These are phyloP conservation scores for Deilephila porcellus DNA, from an alignment of 2,888 invertebrate species.

Conservation along the genomic window DNA sequence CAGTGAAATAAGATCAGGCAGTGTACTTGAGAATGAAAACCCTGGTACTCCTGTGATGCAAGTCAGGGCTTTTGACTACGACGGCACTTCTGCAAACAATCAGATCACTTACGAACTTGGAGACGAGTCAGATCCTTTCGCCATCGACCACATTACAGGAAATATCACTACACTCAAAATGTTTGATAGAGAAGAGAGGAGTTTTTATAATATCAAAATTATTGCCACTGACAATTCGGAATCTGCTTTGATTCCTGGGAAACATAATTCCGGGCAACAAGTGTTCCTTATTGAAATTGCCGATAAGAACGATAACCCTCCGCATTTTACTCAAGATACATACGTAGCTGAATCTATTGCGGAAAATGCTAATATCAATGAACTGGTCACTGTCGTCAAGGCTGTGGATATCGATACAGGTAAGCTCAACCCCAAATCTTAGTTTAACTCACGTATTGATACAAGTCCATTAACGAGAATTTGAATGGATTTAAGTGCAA, in stretches of 20 bases:
- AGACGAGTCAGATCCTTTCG: conserved; percentile 89
- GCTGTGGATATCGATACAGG: conserved; percentile 95
- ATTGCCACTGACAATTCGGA: conserved; percentile 95
- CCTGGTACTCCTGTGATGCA: conserved; percentile 94
- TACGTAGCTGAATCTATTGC: conserved; percentile 90
- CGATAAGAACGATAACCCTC: conserved; percentile 98
- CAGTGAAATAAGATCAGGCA: conserved; percentile 91
- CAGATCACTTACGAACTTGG: conserved; percentile 91
- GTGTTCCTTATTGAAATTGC: conserved; percentile 96
- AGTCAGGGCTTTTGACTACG: conserved; percentile 93
- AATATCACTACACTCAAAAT: conserved; percentile 92
- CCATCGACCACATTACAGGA: conserved; percentile 93
- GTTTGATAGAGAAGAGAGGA: conserved; percentile 94
- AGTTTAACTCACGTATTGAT: too few relatives aligned
- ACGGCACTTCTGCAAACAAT: conserved; percentile 93
- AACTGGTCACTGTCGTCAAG: conserved; percentile 93
- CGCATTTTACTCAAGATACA: conserved; percentile 91
- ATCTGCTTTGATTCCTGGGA: conserved; percentile 87
- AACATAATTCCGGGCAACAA: conserved; percentile 91
- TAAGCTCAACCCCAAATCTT: conserved; percentile 42
- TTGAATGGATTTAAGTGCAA: too few relatives aligned
- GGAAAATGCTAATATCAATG: conserved; percentile 93
- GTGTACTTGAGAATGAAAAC: conserved; percentile 93
- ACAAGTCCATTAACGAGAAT: too few relatives aligned
- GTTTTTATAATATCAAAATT: conserved; percentile 95